Percentiles rank a stretch among this genome's conserved stretches.
phyloP scores from a whole-genome alignment of 1,140 invertebrate genomes.

The Bactericera cockerelli region DNA sequence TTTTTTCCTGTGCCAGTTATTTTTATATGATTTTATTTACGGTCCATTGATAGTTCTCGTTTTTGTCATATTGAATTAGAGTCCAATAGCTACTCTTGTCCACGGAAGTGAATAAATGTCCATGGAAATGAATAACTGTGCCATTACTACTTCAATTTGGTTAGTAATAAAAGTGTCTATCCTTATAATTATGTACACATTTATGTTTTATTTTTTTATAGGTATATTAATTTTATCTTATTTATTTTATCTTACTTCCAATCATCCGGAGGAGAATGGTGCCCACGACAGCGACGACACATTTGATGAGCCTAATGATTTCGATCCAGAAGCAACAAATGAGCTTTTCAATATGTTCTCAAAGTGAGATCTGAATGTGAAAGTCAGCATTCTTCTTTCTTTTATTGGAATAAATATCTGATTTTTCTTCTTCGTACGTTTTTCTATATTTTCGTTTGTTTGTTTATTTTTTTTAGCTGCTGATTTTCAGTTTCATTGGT shows the following conservation, averaged over 20 bases:
- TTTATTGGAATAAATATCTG: too few species aligned
- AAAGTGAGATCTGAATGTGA: constrained; percentile 8
- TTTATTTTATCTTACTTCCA: not conserved
- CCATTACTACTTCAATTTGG: not conserved
- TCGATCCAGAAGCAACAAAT: not conserved
- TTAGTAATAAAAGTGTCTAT: not conserved
- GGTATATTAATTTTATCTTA: not conserved
- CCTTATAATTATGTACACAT: not conserved
- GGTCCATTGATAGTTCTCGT: too few species aligned
- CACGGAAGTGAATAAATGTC: too few species aligned
- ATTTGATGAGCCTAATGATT: not conserved
- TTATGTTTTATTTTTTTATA: not conserved
- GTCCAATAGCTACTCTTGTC: too few species aligned
- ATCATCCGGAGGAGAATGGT: too few species aligned
- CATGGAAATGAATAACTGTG: not conserved
- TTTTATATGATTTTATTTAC: too few species aligned
- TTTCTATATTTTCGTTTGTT: constrained; percentile 1
- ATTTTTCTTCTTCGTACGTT: too few species aligned
- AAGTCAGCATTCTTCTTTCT: not conserved
- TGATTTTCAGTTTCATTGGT: too few species aligned
- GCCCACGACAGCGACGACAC: too few species aligned
- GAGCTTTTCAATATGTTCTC: not conserved
- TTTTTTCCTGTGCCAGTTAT: too few species aligned
- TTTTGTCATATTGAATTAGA: too few species aligned
- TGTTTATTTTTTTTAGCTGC: not conserved